Evolutionary conservation across 2,888 invertebrate genomes (phyloP).

Genomic region (Selenia dentaria): DNA sequence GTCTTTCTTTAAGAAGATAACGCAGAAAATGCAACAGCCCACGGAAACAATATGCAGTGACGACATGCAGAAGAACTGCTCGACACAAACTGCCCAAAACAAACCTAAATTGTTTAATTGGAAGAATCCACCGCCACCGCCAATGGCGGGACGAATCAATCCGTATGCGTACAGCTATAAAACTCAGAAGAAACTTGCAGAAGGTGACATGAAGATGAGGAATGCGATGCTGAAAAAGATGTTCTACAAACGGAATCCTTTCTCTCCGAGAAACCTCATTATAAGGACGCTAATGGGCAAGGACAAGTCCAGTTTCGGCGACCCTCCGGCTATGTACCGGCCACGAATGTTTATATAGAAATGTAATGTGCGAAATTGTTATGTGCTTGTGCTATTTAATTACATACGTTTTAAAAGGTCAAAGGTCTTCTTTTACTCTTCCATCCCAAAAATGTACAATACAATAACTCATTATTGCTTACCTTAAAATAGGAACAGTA

Average conservation of each 20-base stretch:
- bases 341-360: constrained; percentile 62
- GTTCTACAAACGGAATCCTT: constrained; percentile 70
- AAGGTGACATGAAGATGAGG: constrained; percentile 60
- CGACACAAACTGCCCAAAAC: constrained; percentile 42
- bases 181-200: constrained; percentile 55
- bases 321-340: constrained; percentile 49
- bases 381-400: constrained; percentile 15
- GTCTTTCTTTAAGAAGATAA: constrained; percentile 61
- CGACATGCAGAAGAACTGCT: constrained; percentile 37
- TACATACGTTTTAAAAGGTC: neutral
- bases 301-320: constrained; percentile 61
- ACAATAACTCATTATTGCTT: too few species aligned
- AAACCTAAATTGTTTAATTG: constrained; percentile 51
- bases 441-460: too few species aligned
- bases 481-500: too few species aligned
- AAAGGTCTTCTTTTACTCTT: too few species aligned
- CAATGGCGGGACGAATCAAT: constrained; percentile 36
- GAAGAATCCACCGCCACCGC: constrained; percentile 54
- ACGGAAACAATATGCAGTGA: constrained; percentile 12
- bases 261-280: constrained; percentile 66
- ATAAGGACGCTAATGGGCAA: constrained; percentile 65
- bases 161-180: constrained; percentile 50
- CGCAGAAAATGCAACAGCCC: constrained; percentile 49
- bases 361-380: constrained; percentile 40
- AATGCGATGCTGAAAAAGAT: constrained; percentile 66